Evolutionary conservation across 2,888 invertebrate genomes (phyloP), one percentile per base, ranked within the genome.

Genomic region (Sphinx pinastri): DNA sequence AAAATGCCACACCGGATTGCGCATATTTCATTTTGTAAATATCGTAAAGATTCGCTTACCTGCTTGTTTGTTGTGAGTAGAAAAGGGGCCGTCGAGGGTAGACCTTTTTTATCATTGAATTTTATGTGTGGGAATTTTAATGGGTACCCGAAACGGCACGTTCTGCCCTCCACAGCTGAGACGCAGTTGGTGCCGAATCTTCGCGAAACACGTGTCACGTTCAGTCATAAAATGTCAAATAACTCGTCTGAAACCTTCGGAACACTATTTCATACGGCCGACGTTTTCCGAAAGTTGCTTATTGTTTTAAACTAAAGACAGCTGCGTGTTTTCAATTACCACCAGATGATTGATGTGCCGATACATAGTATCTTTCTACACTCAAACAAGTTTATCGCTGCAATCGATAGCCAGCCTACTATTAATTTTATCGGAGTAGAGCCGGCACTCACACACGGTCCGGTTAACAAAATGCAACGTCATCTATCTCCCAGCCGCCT

Each of bases 81-180:
- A 85, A 88, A 91, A 90, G 88, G 89, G 91, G 88, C 90, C 87
- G 85, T 85, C 84, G 86, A 85, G 83, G 79, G 82, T 79, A 75
- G 82, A 85, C 89, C 89, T 88, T 93, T 91, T 89, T 88, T 89
- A 85, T 82, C 87, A 89, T 89, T 88, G 85, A 88, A 90, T 90
- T 92, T 91, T 89, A 91, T 91, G 87, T 92, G 92, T 93, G 94
- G 92, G 93, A 93, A 93, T 93, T 91, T 91, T 91, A 92, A 92
- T 92, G 90, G 85, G 85, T 80, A 80, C 83, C 86, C 85, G 81
- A 88, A 92, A 90, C 84, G 93, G 94, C 94, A 93, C 93, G 93
- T 92, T 91, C 93, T 91, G 79, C 75, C 84, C 79, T 81, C 82
- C 85, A 87, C 94, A 94, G 92, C 92, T 94, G 93, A 88, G 83